Base-by-base conservation (phyloP, 1,140 invertebrate species). In the Drosophila aff. region DNA sequence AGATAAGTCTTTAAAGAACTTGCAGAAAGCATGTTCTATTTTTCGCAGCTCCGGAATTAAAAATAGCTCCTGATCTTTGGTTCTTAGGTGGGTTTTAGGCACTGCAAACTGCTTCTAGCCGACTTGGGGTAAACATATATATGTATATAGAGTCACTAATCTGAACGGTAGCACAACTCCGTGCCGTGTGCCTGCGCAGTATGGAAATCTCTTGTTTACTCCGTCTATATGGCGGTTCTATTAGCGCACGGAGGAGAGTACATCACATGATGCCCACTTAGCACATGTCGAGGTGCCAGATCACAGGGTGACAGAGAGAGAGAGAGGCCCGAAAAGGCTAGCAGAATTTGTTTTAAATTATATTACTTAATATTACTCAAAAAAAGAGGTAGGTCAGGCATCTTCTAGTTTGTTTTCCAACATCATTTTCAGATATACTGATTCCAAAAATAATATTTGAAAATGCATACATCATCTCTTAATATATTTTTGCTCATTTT, bases 181-280 rank as follows among this genome's bases (percentile, higher is more conserved):
- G 18, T 11, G 36, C 31, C 31, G 44, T n/a, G 49, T 52, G 36
- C 31, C 69, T 73, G 71, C 71, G 72, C 53, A 75, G 71, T 75
- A 75, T 36, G 59, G 6, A 49, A 23, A 53, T 52, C n/a, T 52
- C 15, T 62, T 62, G 62, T 81, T 81, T 76, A 41, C 18, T 50
- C 47, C 43, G 44, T 49, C n/a, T 81, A 64, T 81, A 76, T 76
- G 58, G 61, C 53, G 43, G 33, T 61, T 71, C 23, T 78, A 69
- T 72, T 77, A 67, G 63, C 68, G 15, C 18, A 18, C 71, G n/a
- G 69, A 49, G 52, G 43, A 46, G 53, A 57, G 41, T 65, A 62
- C 31, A 83, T 83, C 81, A 83, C 81, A 83, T 83, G 81, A 84
- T 76, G 46, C 33, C 46, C 73, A 89, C 38, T 89, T 89, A 89